phyloP scores from a whole-genome alignment of 2,113 vertebrate species.

The Lampris megalopsis region DNA sequence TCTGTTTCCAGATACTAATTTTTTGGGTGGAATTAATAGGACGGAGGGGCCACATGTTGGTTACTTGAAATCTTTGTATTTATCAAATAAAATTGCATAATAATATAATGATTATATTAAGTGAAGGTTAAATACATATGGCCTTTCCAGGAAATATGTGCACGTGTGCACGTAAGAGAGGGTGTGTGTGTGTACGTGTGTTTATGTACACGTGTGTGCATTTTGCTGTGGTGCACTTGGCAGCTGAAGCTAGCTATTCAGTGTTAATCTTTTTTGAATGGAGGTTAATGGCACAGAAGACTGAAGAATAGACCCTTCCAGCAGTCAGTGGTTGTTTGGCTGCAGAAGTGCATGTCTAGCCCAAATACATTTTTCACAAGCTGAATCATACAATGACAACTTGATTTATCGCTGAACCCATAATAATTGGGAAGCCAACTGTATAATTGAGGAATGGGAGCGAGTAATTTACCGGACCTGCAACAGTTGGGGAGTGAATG shows the following conservation, averaged over 20 bases:
- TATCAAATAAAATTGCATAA: neutral
- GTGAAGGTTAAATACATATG: neutral
- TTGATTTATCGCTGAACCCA: slow-evolving; percentile 36
- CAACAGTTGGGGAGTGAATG: slow-evolving; percentile 9
- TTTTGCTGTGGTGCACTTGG: slow-evolving; percentile 38
- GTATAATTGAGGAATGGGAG: slow-evolving; percentile 16
- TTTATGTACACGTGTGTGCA: slow-evolving; percentile 19
- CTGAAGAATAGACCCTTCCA: slow-evolving; percentile 48
- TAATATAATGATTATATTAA: neutral
- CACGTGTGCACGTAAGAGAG: neutral
- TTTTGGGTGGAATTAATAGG: slow-evolving; percentile 1
- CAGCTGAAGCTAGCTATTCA: slow-evolving; percentile 21
- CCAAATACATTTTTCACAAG: slow-evolving; percentile 42
- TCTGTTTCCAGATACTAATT: neutral
- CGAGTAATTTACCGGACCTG: slow-evolving; percentile 13
- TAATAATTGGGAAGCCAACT: slow-evolving; percentile 19
- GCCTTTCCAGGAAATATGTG: neutral
- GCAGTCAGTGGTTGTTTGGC: slow-evolving; percentile 58
- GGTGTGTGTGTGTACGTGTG: slow-evolving; percentile 10
- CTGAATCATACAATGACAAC: slow-evolving; percentile 53
- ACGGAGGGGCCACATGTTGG: neutral
- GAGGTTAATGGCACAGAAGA: slow-evolving; percentile 58
- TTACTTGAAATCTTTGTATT: neutral
- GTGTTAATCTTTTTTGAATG: slow-evolving; percentile 52
- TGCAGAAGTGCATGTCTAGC: slow-evolving; percentile 21